These are phyloP conservation scores for Lepetodrilus schrolli DNA, from an alignment of 2,888 invertebrate genomes.

Conservation along the genomic window DNA sequence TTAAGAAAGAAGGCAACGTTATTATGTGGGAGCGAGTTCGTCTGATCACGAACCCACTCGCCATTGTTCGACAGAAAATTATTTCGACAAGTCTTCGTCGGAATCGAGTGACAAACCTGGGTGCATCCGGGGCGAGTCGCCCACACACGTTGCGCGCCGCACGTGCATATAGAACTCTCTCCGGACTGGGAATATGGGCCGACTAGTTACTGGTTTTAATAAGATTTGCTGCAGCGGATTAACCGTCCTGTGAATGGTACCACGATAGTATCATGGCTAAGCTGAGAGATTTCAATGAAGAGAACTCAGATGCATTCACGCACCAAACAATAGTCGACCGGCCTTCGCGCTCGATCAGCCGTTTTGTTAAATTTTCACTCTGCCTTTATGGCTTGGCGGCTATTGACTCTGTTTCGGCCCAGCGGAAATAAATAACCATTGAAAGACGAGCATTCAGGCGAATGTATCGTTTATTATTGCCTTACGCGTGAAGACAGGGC, in stretches of 20 bases:
- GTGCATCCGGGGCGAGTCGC: constrained; percentile 5
- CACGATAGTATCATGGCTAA: constrained; percentile 14
- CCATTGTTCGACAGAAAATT: constrained; percentile 32
- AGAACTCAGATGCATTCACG: constrained; percentile 16
- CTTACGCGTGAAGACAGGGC: background rate
- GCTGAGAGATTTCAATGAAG: constrained; percentile 30
- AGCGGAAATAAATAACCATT: constrained; percentile 36
- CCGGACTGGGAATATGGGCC: constrained; percentile 31
- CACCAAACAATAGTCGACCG: constrained; percentile 4
- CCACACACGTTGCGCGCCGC: constrained; percentile 29
- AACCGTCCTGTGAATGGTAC: constrained; percentile 30
- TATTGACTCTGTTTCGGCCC: constrained; percentile 16
- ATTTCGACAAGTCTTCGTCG: constrained; percentile 26
- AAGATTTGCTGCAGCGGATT: constrained; percentile 36
- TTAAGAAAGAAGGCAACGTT: constrained; percentile 22
- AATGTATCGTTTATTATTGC: constrained; percentile 36
- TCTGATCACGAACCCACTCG: constrained; percentile 11
- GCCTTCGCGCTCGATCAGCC: constrained; percentile 22
- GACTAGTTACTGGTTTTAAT: constrained; percentile 32
- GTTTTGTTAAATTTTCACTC: constrained; percentile 38
- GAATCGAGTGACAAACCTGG: background rate
- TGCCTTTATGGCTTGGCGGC: constrained; percentile 34
- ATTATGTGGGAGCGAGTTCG: constrained; percentile 28
- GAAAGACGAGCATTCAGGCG: constrained; percentile 29
- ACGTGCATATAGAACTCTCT: constrained; percentile 28